Conservation (phyloP, 2,888 invertebrate species). For the Ochropleura plecta region DNA sequence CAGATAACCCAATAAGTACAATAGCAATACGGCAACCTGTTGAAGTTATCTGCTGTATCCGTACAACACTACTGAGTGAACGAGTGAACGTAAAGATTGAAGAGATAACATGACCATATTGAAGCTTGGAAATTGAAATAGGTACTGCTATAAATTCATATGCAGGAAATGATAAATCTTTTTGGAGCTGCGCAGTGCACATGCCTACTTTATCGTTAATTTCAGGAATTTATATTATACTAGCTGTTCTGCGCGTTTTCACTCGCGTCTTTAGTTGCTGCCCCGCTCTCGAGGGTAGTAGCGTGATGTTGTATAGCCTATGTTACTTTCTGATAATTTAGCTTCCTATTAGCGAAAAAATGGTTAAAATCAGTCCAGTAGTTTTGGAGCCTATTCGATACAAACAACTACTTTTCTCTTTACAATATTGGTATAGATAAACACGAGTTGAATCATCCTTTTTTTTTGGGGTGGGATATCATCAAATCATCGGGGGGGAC, state of each 20-base stretch:
- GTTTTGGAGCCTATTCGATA: too few relatives aligned
- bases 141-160: slow-evolving; percentile 16
- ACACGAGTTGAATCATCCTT: neutral
- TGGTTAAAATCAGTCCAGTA: too few relatives aligned
- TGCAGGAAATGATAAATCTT: slow-evolving; percentile 18
- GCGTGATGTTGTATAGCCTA: too few relatives aligned
- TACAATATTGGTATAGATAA: neutral
- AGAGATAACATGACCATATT: slow-evolving; percentile 46
- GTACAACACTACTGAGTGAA: slow-evolving; percentile 44
- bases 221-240: slow-evolving; percentile 1
- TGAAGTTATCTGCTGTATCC: slow-evolving; percentile 49
- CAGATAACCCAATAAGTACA: slow-evolving; percentile 60
- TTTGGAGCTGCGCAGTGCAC: neutral
- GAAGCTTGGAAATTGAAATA: slow-evolving; percentile 33
- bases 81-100: slow-evolving; percentile 61
- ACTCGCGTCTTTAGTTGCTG: too few relatives aligned
- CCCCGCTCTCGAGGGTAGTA: too few relatives aligned
- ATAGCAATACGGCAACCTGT: slow-evolving; percentile 58
- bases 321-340: too few relatives aligned
- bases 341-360: too few relatives aligned
- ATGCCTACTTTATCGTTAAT: neutral
- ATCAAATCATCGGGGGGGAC: too few relatives aligned
- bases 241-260: too few relatives aligned
- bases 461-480: too few relatives aligned
- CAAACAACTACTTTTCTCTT: too few relatives aligned